Conservation (phyloP, 2,113 vertebrate species). For the Protobothrops flavoviridis region DNA sequence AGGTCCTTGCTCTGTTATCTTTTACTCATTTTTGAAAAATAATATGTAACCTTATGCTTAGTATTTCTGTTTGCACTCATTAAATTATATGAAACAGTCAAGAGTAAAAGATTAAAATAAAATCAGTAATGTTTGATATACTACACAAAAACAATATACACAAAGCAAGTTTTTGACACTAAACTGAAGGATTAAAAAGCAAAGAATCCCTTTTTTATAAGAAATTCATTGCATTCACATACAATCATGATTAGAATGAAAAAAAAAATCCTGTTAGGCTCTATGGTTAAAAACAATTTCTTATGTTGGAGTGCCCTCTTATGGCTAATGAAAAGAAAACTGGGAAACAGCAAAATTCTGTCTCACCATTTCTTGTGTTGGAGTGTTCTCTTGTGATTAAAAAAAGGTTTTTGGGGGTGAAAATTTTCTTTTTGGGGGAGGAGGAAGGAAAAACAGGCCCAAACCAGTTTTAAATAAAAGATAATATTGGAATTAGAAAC, state of each 20-base stretch:
- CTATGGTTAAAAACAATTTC: neutral
- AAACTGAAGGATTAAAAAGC: neutral
- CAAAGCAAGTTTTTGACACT: neutral
- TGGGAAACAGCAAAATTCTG: neutral
- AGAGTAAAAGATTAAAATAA: neutral
- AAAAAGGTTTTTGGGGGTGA: neutral
- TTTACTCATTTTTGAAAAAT: neutral
- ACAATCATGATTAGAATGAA: neutral
- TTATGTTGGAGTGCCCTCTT: neutral
- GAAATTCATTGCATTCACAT: neutral
- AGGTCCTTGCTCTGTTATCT: neutral
- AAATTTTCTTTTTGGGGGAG: neutral
- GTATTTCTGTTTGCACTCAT: neutral
- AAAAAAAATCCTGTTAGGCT: neutral
- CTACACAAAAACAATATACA: neutral
- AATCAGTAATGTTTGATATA: neutral
- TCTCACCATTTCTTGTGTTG: neutral
- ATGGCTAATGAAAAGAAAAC: neutral
- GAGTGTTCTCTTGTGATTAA: neutral
- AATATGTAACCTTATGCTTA: neutral
- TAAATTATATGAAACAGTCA: neutral
- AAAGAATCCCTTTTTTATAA: neutral
- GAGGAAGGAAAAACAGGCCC: neutral
- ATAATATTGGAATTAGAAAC: neutral
- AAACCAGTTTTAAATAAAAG: neutral